phyloP scores from a whole-genome alignment of 2,888 invertebrate genomes.

The Anticlea derivata region DNA sequence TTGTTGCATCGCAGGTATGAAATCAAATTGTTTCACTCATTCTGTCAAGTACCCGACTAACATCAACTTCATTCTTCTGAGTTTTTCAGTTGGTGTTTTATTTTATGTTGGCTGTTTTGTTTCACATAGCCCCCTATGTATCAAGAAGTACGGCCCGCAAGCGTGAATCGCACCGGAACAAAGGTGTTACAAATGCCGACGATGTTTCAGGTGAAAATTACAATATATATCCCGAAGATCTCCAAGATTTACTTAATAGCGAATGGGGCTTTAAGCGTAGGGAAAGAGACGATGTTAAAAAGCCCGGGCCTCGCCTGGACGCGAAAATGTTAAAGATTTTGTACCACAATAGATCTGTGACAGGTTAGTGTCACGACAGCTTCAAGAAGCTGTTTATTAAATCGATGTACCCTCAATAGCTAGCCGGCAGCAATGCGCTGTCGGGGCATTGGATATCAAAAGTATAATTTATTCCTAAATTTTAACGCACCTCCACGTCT shows the following conservation, averaged over 20 bases:
- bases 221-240: slow-evolving; percentile 77
- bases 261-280: slow-evolving; percentile 93
- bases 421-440: slow-evolving; percentile 44
- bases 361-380: slow-evolving; percentile 81
- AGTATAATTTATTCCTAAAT: slow-evolving; percentile 51
- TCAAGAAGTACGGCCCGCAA: slow-evolving; percentile 45
- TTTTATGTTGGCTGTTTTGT: slow-evolving; percentile 52
- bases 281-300: slow-evolving; percentile 96
- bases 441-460: slow-evolving; percentile 49
- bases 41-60: slow-evolving; percentile 45
- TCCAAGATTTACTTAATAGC: slow-evolving; percentile 85
- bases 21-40: slow-evolving; percentile 57
- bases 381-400: slow-evolving; percentile 63
- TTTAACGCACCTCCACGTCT: slow-evolving; percentile 67
- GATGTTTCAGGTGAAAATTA: slow-evolving; percentile 82
- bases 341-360: slow-evolving; percentile 78
- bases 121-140: slow-evolving; percentile 49
- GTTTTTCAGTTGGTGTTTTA: slow-evolving; percentile 51
- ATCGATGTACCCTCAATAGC: slow-evolving; percentile 65
- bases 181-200: slow-evolving; percentile 68
- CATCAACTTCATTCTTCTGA: slow-evolving; percentile 46
- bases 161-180: slow-evolving; percentile 49
- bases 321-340: slow-evolving; percentile 84
- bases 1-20: slow-evolving; percentile 63
- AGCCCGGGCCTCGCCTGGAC: slow-evolving; percentile 94